Percentiles rank a stretch among this genome's conserved stretches.
Evolutionary conservation across 1,140 invertebrate species (phyloP).

Genomic region (Glomeris maerens): DNA sequence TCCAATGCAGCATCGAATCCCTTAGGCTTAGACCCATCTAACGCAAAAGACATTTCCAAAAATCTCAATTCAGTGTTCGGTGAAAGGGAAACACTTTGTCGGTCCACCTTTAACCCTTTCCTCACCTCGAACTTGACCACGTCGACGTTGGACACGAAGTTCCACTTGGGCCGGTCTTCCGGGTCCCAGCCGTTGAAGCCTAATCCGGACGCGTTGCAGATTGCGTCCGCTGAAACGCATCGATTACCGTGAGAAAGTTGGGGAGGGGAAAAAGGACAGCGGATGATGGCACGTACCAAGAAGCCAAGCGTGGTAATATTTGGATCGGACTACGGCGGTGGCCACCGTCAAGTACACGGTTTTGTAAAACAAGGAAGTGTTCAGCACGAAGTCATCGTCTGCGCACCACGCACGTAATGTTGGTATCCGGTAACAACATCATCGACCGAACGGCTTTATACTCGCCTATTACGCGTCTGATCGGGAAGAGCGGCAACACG

Average conservation of each 20-base stretch:
- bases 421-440: too few species aligned
- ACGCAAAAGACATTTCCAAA: constrained; percentile 2
- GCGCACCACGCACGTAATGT: too few species aligned
- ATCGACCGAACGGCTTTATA: constrained; percentile 8
- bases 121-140: constrained; percentile 76
- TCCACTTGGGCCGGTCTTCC: constrained; percentile 57
- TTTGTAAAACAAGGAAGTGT: constrained; percentile 45
- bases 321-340: constrained; percentile 63
- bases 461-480: constrained; percentile 44
- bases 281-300: constrained; percentile 33
- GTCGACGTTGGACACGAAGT: constrained; percentile 80
- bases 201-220: constrained; percentile 85
- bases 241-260: too few species aligned
- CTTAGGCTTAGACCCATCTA: constrained; percentile 63
- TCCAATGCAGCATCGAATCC: constrained; percentile 74
- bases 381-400: constrained; percentile 51
- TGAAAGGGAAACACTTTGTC: too few species aligned
- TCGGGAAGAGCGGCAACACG: constrained; percentile 45
- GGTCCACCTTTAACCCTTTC: too few species aligned
- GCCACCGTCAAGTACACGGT: constrained; percentile 61
- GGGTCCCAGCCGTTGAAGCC: constrained; percentile 72
- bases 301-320: constrained; percentile 95
- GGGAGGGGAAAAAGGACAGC: neutral
- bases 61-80: constrained; percentile 7
- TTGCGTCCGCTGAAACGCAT: constrained; percentile 68